Conservation (phyloP, 1,140 invertebrate genomes). For the Elysia chlorotica region DNA sequence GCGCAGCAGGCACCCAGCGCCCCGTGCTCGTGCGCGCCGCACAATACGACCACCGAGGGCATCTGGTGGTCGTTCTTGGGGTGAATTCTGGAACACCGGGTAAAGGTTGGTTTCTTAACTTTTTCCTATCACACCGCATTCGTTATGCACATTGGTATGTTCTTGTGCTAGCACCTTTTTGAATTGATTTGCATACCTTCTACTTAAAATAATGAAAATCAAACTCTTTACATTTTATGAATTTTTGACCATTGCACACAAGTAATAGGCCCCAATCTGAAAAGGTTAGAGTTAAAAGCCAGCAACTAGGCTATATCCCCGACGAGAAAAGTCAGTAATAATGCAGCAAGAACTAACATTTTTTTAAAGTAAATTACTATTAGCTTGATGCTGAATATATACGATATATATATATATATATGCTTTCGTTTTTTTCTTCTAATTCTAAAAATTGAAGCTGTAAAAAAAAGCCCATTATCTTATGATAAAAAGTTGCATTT, state of each 20-base stretch:
- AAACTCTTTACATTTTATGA: background rate
- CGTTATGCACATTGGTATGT: no score
- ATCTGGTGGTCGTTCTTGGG: conserved; percentile 82
- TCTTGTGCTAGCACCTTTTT: no score
- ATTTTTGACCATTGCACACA: background rate
- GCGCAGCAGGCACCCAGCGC: conserved; percentile 73
- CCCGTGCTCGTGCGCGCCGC: conserved; percentile 75
- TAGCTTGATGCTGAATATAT: no score
- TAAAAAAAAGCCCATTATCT: no score
- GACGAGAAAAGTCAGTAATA: no score
- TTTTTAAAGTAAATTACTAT: no score
- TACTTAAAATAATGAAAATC: background rate
- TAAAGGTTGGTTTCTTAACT: background rate
- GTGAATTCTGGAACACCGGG: conserved; percentile 65
- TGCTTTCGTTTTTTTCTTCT: no score
- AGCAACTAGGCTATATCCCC: no score
- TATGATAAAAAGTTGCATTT: background rate
- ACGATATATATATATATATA: no score
- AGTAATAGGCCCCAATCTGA: no score
- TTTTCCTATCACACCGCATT: background rate
- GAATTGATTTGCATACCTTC: background rate
- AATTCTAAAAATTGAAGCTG: no score
- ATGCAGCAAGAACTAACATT: background rate
- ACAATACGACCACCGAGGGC: conserved; percentile 77
- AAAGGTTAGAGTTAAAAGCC: no score